phyloP scores from a whole-genome alignment of 2,113 vertebrate genomes.

The Lucifuga dentata region DNA sequence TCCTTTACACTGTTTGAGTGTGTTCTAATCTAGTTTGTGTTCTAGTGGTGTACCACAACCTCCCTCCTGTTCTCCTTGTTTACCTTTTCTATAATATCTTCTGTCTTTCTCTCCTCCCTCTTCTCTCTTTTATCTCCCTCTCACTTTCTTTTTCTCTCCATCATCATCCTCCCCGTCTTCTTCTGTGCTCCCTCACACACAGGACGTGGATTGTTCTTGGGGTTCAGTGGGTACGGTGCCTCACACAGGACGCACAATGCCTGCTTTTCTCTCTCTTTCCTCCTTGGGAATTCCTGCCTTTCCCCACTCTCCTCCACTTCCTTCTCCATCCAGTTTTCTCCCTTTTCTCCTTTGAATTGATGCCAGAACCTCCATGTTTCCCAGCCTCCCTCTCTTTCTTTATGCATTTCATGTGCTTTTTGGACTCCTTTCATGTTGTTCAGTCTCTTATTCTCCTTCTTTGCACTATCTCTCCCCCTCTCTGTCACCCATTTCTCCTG shows the following conservation, averaged over 20 bases:
- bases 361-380: background rate
- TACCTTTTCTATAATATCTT: conserved; percentile 14
- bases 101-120: background rate
- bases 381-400: background rate
- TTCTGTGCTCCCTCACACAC: conserved; percentile 51
- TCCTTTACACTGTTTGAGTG: conserved; percentile 17
- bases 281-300: conserved; percentile 40
- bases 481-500: conserved; percentile 57
- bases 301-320: conserved; percentile 23
- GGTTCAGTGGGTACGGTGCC: conserved; percentile 63
- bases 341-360: background rate
- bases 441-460: conserved; percentile 27
- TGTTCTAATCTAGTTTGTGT: conserved; percentile 30
- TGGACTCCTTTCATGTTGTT: conserved; percentile 5
- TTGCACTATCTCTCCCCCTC: conserved; percentile 36
- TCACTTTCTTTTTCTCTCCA: conserved; percentile 5
- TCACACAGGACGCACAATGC: conserved; percentile 68
- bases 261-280: conserved; percentile 63
- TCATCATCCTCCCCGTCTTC: conserved; percentile 6
- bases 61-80: conserved; percentile 9
- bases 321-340: conserved; percentile 4
- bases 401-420: background rate
- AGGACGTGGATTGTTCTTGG: conserved; percentile 77
- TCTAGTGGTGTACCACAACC: conserved; percentile 52
- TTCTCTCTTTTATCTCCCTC: conserved; percentile 19